A percentile compares a stretch with the other conserved stretches of the same genome.
phyloP scores from a whole-genome alignment of 53 echinoderm and acorn worm genomes.

The Pentamera pediparva region DNA sequence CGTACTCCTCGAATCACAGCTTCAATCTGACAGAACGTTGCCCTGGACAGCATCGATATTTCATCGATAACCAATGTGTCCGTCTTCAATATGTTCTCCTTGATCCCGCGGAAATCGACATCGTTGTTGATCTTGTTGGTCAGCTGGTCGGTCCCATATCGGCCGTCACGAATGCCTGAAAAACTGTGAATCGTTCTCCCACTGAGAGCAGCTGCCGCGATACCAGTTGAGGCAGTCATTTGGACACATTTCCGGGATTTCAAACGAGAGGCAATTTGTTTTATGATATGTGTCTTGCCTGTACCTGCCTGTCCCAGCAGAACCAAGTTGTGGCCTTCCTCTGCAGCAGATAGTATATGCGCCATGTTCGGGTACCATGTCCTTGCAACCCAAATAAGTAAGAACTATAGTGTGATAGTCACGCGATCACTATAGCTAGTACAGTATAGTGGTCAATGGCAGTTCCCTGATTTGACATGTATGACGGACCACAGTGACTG shows the following conservation, averaged over 20 bases:
- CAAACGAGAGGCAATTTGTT: background rate
- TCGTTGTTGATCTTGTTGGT: background rate
- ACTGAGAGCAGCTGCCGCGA: background rate
- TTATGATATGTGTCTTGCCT: background rate
- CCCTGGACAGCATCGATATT: constrained; percentile 7
- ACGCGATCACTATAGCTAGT: too few relatives aligned
- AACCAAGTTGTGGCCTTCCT: background rate
- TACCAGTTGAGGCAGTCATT: background rate
- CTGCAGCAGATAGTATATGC: background rate
- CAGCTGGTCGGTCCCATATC: background rate
- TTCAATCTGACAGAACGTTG: background rate
- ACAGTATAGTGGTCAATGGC: too few relatives aligned
- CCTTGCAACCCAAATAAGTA: too few relatives aligned
- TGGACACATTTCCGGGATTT: background rate
- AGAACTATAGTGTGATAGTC: too few relatives aligned
- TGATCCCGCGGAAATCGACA: background rate
- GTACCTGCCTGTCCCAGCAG: constrained; percentile 16
- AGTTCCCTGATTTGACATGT: too few relatives aligned
- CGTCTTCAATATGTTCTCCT: background rate
- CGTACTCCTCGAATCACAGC: background rate
- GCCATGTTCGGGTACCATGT: too few relatives aligned
- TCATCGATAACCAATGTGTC: background rate
- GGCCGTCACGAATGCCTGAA: background rate
- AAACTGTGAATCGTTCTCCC: constrained; percentile 1
- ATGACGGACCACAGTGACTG: too few relatives aligned